Percentiles rank a stretch among this genome's conserved stretches.
phyloP scores from a whole-genome alignment of 2,113 vertebrate genomes.

The Fregata magnificens region DNA sequence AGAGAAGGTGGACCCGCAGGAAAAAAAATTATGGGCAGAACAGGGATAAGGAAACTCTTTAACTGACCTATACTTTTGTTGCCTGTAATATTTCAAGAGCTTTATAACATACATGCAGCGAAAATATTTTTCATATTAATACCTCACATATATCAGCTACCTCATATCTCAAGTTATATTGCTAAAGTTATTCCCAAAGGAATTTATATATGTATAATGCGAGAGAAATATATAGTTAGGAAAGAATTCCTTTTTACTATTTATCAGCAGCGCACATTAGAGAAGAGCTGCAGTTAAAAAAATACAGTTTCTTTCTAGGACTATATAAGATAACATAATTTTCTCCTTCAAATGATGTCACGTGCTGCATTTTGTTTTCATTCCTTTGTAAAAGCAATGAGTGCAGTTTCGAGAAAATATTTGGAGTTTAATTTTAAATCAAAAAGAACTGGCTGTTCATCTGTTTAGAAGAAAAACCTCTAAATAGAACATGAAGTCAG shows the following conservation, averaged over 20 bases:
- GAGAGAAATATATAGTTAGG: constrained; percentile 44
- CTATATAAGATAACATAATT: constrained; percentile 33
- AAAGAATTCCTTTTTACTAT: constrained; percentile 42
- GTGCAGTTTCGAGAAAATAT: constrained; percentile 32
- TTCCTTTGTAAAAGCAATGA: constrained; percentile 12
- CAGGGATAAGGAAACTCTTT: neutral
- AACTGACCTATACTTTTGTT: neutral
- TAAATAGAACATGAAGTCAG: neutral
- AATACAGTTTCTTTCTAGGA: constrained; percentile 13
- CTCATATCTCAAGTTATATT: constrained; percentile 49
- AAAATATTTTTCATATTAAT: constrained; percentile 63
- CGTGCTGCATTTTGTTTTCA: constrained; percentile 46
- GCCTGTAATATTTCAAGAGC: neutral
- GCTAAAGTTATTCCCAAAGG: constrained; percentile 53
- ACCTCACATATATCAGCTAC: constrained; percentile 38
- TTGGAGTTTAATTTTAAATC: constrained; percentile 45
- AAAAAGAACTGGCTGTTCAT: neutral
- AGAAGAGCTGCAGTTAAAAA: constrained; percentile 20
- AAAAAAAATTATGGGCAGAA: neutral
- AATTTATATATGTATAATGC: constrained; percentile 51
- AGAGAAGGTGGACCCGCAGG: constrained; percentile 2
- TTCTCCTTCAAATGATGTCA: constrained; percentile 32
- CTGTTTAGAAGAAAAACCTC: neutral
- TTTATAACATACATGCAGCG: constrained; percentile 26
- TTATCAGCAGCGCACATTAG: constrained; percentile 32